Evolutionary conservation across 2,113 vertebrate species (phyloP), one percentile per base, ranked within the genome.

Genomic region (Oncorhynchus mykiss): DNA sequence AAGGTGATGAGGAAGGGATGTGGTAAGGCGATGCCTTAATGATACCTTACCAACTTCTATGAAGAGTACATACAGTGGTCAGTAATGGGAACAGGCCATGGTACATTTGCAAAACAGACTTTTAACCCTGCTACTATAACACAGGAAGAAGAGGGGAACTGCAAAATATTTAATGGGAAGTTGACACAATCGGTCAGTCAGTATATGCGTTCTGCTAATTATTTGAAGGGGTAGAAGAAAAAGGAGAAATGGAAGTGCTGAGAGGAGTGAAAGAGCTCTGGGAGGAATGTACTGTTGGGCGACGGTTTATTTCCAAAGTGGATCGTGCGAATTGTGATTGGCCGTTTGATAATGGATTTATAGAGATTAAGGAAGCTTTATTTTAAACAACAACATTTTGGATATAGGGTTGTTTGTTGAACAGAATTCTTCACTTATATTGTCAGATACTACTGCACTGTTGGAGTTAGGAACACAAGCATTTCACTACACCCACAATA

Each of bases 21-120:
- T 4, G 67, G 18, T 22, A 45, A 45, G 25, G 13, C 16, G 31
- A 18, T 4, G 20, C 12, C 3, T 66, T 11, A 54, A 51, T 20
- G 25, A 29, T 0, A 39, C 12, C 49, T 34, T 76, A 5, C 48
- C 29, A 65, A 31, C 20, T 62, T 81, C 59, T 62, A 76, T 71
- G 68, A 76, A 70, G 68, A 70, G 29, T 18, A 73, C 39, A 67
- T 39, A 67, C 74, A 60, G 2, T 60, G 24, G 9, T 1, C 76
- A 71, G 16, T 7, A 29, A 70, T 59, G n/a, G 13, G 2, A 14
- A 54, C 51, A 18, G 16, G 25, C 11, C 62, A 51, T 1, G 14
- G 51, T 68, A 39, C 54, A 8, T 67, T 85, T 82, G 78, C 80
- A 82, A 86, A 82, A 81, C 20, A 72, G 25, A 9, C 34, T 76